A percentile compares a stretch with the other conserved stretches of the same genome.
Conservation (phyloP, 1,140 invertebrate genomes). For the Anastrepha obliqua region DNA sequence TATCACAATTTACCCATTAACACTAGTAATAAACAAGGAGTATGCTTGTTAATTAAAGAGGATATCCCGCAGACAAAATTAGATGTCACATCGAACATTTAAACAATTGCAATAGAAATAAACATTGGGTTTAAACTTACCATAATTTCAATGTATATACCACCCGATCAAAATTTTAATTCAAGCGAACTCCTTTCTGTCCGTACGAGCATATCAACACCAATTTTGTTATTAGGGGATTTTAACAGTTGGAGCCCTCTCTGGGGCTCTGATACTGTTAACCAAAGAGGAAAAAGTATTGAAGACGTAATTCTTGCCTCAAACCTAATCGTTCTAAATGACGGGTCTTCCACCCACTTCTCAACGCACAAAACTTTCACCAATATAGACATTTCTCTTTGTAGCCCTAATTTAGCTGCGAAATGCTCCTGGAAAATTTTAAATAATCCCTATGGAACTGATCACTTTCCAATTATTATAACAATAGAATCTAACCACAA, state of each 20-base stretch:
- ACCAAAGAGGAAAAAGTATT: constrained; percentile 14
- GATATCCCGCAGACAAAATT: constrained; percentile 23
- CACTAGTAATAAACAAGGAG: constrained; percentile 34
- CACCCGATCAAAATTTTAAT: no score
- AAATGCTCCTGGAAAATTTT: constrained; percentile 36
- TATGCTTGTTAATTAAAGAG: background rate
- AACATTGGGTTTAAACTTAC: background rate
- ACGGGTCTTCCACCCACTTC: constrained; percentile 15
- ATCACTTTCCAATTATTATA: constrained; percentile 23
- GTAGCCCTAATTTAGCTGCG: background rate
- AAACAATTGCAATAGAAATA: constrained; percentile 15
- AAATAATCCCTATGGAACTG: constrained; percentile 32
- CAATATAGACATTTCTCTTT: constrained; percentile 18
- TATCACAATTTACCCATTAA: constrained; percentile 31
- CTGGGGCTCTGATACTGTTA: constrained; percentile 6
- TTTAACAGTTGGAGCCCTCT: constrained; percentile 39
- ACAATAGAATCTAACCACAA: constrained; percentile 7
- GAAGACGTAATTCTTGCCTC: background rate
- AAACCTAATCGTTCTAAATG: constrained; percentile 28
- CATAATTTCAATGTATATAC: constrained; percentile 12
- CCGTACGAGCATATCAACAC: background rate
- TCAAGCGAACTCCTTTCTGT: background rate
- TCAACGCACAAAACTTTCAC: constrained; percentile 15
- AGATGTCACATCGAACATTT: background rate
- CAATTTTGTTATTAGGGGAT: constrained; percentile 19